Conservation (phyloP, 2,113 vertebrate genomes). For the Pungitius pungitius region DNA sequence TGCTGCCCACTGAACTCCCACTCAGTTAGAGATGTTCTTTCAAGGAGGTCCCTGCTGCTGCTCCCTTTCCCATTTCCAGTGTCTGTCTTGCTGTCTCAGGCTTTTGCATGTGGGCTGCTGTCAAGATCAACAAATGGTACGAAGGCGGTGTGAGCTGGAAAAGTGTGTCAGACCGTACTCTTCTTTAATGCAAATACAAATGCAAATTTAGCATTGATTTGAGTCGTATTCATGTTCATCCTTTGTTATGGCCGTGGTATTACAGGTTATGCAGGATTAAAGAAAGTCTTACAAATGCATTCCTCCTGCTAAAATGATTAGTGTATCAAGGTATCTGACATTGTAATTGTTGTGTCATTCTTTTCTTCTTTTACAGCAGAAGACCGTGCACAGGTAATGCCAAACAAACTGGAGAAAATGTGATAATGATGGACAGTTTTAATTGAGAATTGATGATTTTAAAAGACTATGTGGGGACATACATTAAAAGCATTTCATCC, state of each 20-base stretch:
- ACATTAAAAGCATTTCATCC: background rate
- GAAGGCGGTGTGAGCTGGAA: slow-evolving; percentile 14
- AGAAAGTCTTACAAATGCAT: background rate
- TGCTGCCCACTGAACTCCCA: slow-evolving; percentile 62
- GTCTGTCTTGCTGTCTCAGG: slow-evolving; percentile 41
- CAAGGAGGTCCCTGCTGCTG: slow-evolving; percentile 24
- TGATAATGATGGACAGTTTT: background rate
- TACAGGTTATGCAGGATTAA: background rate
- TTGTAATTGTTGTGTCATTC: background rate
- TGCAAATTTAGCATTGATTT: background rate
- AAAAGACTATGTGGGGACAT: background rate
- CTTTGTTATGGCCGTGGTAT: slow-evolving; percentile 1
- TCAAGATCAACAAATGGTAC: slow-evolving; percentile 50
- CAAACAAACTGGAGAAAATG: background rate
- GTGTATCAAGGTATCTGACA: background rate
- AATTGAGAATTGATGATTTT: background rate
- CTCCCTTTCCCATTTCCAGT: slow-evolving; percentile 41
- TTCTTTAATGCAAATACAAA: background rate
- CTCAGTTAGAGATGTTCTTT: slow-evolving; percentile 57
- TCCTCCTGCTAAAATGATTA: background rate
- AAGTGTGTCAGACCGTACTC: background rate
- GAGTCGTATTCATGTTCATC: background rate
- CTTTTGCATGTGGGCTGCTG: slow-evolving; percentile 41
- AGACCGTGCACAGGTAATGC: background rate
- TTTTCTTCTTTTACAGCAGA: background rate